Percentiles rank a stretch among this genome's conserved stretches.
phyloP scores from a whole-genome alignment of 2,113 vertebrate genomes.

The Parotia lawesii region DNA sequence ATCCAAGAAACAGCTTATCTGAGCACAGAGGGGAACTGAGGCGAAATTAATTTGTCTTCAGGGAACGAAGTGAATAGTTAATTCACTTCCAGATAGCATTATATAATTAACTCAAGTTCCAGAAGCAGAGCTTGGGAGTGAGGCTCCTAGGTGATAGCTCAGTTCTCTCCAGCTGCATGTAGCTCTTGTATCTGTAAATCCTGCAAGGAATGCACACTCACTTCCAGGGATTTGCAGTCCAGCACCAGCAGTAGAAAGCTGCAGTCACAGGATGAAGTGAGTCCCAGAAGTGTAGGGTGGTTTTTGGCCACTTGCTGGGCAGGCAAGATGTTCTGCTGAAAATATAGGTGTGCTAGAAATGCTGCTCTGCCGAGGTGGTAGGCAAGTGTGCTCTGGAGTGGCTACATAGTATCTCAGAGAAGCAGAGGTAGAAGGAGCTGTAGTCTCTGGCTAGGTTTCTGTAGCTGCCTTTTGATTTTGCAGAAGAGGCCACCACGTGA shows the following conservation, averaged over 20 bases:
- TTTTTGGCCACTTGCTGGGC: neutral
- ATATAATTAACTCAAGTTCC: neutral
- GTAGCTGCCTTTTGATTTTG: conserved; percentile 94
- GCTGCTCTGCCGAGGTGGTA: neutral
- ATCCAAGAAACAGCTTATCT: conserved; percentile 32
- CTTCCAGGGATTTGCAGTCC: neutral
- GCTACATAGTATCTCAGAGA: neutral
- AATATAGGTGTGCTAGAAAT: neutral
- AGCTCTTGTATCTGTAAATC: neutral
- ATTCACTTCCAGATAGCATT: conserved; percentile 4
- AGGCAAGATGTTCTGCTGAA: neutral
- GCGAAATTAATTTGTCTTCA: conserved; percentile 5
- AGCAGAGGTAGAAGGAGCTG: conserved; percentile 54
- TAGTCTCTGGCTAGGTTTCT: conserved; percentile 78
- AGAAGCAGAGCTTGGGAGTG: neutral
- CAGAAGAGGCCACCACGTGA: conserved; percentile 96
- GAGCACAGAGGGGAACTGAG: conserved; percentile 2
- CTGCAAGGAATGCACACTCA: neutral
- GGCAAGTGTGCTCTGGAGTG: neutral
- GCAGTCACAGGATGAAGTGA: neutral
- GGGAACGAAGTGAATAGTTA: neutral
- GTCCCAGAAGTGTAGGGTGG: neutral
- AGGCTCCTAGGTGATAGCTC: neutral
- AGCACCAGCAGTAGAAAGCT: neutral
- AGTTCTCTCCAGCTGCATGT: neutral